Evolutionary conservation across 2,113 vertebrate species (phyloP), one percentile per base, ranked within the genome.

Genomic region (Raja brachyura): DNA sequence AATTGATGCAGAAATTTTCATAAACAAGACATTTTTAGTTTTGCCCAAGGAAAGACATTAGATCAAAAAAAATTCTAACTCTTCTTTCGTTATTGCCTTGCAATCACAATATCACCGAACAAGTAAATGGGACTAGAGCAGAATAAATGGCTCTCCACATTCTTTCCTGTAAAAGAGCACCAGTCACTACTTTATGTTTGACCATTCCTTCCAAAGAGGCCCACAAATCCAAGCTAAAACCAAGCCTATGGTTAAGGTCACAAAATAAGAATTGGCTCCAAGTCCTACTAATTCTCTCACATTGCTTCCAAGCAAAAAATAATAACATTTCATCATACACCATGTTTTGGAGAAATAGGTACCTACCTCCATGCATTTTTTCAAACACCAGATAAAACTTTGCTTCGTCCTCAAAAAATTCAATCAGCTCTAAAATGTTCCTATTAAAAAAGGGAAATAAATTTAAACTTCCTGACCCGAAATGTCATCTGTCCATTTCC

Each of bases 381-480:
- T 99, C 98, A 96, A 99, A 99, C 93, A 99, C 98, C 96, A 99
- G 96, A 95, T 99, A 99, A 95, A 99, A 99, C 94, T 97, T 97
- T 94, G 96, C 93, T 77, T 96, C 97, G 94, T 99, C 98, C 96
- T 99, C 98, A 96, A 98, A 99, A 96, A 99, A 99, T 94, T 99
- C 98, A 94, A 98, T 97, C 94, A 99, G 94, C 94, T 99, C 98
- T 96, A 99, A 96, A 96, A 99, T 98, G 95, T 99, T 98, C 96
- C 98, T 99, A 95, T 31, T 93, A 86, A 93, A 90, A 93, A 78
- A 14, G 93, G 70, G 93, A 74, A 93, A 93, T 39, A 93, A 31
- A 61, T 54, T 48, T 31, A 92, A 92, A 92, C 73, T n/a, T 48
- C 39, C 39, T 48, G 39, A 48, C 39, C 39, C 39, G 39, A 48